Evolutionary conservation across 2,113 vertebrate species (phyloP).

Genomic region (Tringa solitaria): DNA sequence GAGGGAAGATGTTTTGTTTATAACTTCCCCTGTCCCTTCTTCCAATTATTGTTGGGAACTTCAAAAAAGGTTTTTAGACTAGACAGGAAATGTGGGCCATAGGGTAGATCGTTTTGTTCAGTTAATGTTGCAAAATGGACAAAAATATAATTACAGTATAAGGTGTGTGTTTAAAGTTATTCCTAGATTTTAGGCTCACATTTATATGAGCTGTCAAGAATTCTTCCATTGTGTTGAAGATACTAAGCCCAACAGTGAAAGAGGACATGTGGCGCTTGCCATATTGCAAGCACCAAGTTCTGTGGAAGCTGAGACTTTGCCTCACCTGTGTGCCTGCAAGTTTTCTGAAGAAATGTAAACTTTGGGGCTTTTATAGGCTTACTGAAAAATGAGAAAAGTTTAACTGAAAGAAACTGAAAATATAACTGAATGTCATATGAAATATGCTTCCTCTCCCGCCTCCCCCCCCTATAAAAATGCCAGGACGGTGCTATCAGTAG

Average conservation of each 20-base stretch:
- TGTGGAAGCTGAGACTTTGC: neutral
- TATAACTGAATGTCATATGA: neutral
- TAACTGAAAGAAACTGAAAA: neutral
- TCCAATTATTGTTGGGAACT: neutral
- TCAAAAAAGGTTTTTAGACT: neutral
- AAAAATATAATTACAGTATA: neutral
- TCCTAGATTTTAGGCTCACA: neutral
- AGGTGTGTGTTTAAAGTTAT: neutral
- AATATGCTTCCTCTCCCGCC: too few species aligned
- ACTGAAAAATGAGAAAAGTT: neutral
- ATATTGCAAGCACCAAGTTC: neutral
- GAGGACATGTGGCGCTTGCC: neutral
- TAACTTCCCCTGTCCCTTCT: constrained; percentile 8
- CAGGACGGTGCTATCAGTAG: neutral
- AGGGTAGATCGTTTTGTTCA: neutral
- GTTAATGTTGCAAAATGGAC: neutral
- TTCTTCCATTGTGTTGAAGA: neutral
- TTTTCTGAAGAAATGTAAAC: neutral
- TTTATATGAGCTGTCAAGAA: neutral
- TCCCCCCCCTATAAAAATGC: neutral
- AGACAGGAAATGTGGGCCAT: neutral
- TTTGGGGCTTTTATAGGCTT: neutral
- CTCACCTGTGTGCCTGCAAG: neutral
- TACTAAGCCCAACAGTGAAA: neutral
- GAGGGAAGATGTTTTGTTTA: neutral